Conservation (phyloP, 2,888 invertebrate species). For the Tetragnatha montana region DNA sequence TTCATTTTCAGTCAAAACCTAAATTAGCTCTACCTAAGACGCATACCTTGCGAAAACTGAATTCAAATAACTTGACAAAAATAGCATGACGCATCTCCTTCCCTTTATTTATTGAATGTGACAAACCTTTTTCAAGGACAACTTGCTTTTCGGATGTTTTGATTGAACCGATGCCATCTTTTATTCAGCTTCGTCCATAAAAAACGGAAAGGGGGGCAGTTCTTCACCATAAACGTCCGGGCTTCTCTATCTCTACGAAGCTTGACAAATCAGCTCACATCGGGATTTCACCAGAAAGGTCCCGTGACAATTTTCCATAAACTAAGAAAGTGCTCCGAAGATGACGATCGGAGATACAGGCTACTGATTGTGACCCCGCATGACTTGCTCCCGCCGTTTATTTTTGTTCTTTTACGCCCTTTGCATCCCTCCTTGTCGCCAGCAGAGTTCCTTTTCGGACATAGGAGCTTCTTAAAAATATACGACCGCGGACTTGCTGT, state of each 20-base stretch:
- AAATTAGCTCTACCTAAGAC: no score
- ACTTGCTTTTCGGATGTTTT: no score
- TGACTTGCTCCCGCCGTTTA: constrained; percentile 15
- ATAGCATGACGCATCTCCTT: no score
- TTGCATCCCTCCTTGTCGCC: not conserved
- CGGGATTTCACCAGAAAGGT: not conserved
- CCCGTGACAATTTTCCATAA: constrained; percentile 51
- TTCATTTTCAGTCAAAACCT: no score
- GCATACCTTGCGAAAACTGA: no score
- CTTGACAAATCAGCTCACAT: constrained; percentile 9
- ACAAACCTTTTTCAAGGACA: no score
- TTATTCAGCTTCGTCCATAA: not conserved
- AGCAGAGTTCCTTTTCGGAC: not conserved
- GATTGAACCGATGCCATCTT: not conserved
- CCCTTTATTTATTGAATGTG: no score
- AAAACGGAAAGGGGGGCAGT: not conserved
- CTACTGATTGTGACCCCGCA: constrained; percentile 51
- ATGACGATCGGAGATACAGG: constrained; percentile 49
- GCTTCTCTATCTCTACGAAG: not conserved
- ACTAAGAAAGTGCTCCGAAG: constrained; percentile 2
- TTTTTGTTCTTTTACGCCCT: not conserved
- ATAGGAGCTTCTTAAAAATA: not conserved
- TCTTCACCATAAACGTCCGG: no score
- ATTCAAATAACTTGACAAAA: no score
- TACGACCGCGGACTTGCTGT: no score